These are phyloP conservation scores for Asbolus verrucosus DNA, from an alignment of 1,140 invertebrate genomes.

Conservation along the genomic window DNA sequence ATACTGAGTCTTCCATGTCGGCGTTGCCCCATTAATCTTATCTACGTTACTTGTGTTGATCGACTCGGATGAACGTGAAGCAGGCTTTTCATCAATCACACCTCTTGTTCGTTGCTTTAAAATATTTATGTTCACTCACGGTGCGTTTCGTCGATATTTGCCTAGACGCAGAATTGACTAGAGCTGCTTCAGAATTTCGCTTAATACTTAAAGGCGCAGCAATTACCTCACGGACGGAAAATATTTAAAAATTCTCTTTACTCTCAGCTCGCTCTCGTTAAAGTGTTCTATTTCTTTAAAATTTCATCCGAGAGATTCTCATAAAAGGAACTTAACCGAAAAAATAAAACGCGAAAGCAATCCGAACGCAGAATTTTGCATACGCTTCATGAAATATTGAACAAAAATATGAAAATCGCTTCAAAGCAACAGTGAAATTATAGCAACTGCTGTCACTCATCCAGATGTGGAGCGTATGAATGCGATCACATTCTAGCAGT, in stretches of 20 bases:
- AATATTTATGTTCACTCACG: not conserved
- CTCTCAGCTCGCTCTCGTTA: too few relatives aligned
- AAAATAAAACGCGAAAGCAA: not conserved
- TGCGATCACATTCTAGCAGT: constrained; percentile 29
- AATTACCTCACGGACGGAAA: not conserved
- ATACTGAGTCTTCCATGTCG: constrained; percentile 12
- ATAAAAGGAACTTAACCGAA: not conserved
- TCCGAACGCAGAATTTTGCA: not conserved
- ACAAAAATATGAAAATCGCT: constrained; percentile 36
- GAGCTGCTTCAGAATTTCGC: not conserved
- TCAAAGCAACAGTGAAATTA: constrained; percentile 32
- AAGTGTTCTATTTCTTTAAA: not conserved
- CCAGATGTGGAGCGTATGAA: constrained; percentile 24
- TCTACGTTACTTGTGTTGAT: not conserved
- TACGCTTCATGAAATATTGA: constrained; percentile 29
- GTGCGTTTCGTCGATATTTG: not conserved
- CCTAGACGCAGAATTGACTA: not conserved
- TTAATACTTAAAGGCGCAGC: not conserved
- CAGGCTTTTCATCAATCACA: constrained; percentile 27
- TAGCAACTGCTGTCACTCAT: constrained; percentile 32
- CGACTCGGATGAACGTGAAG: not conserved
- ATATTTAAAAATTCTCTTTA: not conserved
- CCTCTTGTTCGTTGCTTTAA: too few relatives aligned
- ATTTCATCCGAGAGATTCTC: too few relatives aligned
- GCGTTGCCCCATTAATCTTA: constrained; percentile 4